A percentile compares a stretch with the other conserved stretches of the same genome.
Evolutionary conservation across 2,888 invertebrate genomes (phyloP).

Genomic region (Athalia circularis): DNA sequence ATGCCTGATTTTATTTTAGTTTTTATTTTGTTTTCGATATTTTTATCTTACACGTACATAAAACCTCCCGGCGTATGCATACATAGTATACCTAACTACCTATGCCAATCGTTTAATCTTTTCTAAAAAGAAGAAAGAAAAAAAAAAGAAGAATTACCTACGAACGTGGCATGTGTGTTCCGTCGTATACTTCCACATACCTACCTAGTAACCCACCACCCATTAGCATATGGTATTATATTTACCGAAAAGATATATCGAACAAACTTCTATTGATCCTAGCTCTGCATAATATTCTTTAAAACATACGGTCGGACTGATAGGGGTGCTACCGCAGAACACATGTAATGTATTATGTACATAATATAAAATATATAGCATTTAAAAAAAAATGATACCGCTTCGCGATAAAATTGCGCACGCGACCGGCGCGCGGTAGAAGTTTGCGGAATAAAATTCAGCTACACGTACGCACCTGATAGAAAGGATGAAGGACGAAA

Average conservation of each 20-base stretch:
- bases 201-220: not conserved
- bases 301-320: not conserved
- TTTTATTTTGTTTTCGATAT: not conserved
- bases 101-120: conserved; percentile 2
- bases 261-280: conserved; percentile 39
- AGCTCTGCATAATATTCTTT: not conserved
- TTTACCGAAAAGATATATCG: conserved; percentile 54
- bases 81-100: no score
- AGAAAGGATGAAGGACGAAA: not conserved
- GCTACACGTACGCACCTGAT: no score
- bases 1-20: not conserved
- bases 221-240: conserved; percentile 70
- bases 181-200: not conserved
- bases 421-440: no score
- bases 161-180: not conserved
- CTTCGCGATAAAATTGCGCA: no score
- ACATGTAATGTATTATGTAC: no score
- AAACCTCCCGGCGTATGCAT: not conserved
- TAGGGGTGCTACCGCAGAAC: no score
- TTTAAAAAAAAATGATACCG: no score
- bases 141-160: not conserved
- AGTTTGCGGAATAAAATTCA: no score
- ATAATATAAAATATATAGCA: no score
- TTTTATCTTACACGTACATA: no score
- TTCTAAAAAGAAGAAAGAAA: not conserved